These are phyloP conservation scores for Sphaerophoria rueppellii DNA, from an alignment of 2,888 invertebrate genomes.

Conservation along the genomic window DNA sequence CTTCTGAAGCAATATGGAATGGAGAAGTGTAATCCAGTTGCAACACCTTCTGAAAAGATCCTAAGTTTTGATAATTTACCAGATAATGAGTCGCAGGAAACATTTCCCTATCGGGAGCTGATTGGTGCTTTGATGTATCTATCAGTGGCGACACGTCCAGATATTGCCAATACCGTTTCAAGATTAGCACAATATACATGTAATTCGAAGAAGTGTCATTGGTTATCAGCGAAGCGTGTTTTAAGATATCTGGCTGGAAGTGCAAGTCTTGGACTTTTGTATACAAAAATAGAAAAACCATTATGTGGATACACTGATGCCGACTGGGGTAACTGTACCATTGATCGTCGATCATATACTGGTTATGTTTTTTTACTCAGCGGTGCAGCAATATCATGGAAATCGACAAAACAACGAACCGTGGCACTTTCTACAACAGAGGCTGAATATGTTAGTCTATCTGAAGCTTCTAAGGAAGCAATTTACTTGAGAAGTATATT, in stretches of 20 bases:
- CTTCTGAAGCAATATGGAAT: slow-evolving; percentile 46
- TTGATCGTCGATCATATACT: slow-evolving; percentile 58
- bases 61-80: neutral
- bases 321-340: slow-evolving; percentile 54
- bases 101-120: neutral
- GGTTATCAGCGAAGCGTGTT: slow-evolving; percentile 30
- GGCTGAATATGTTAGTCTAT: too few species aligned
- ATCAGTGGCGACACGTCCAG: too few species aligned
- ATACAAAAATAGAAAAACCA: neutral
- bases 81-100: neutral
- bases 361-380: slow-evolving; percentile 21
- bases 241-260: slow-evolving; percentile 47
- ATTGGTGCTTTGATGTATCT: slow-evolving; percentile 38
- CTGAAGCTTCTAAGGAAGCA: too few species aligned
- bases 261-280: slow-evolving; percentile 25
- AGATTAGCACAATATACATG: slow-evolving; percentile 17
- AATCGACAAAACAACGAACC: too few species aligned
- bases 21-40: slow-evolving; percentile 37
- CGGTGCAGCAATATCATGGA: too few species aligned
- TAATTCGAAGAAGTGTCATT: slow-evolving; percentile 21
- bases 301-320: neutral
- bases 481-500: too few species aligned
- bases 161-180: slow-evolving; percentile 34
- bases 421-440: too few species aligned
- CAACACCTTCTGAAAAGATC: neutral